Conservation (phyloP, 1,140 invertebrate species). For the Berghia stephanieae region DNA sequence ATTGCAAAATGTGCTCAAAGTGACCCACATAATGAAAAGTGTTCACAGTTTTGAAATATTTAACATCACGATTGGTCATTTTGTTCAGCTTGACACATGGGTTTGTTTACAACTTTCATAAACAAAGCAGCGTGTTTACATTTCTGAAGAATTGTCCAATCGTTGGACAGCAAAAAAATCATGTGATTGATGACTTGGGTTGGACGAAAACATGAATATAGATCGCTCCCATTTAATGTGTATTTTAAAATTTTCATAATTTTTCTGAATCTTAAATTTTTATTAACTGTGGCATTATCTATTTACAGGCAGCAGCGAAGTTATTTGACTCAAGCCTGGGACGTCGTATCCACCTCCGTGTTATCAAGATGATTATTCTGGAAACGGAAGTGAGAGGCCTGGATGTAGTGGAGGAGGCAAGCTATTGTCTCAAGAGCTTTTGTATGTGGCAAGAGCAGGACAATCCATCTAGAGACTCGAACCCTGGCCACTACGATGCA, state of each 20-base stretch:
- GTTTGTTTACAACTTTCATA: no score
- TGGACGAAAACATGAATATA: not conserved
- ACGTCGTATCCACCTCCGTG: conserved; percentile 33
- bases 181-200: not conserved
- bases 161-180: not conserved
- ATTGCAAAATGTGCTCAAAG: no score
- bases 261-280: not conserved
- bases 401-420: conserved; percentile 39
- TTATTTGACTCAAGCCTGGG: conserved; percentile 45
- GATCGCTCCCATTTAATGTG: no score
- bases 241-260: not conserved
- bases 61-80: no score
- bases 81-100: no score
- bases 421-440: conserved; percentile 43
- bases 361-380: conserved; percentile 30
- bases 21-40: no score
- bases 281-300: not conserved
- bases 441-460: conserved; percentile 49
- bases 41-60: no score
- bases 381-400: conserved; percentile 35
- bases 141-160: not conserved
- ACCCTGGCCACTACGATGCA: conserved; percentile 42
- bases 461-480: conserved; percentile 32
- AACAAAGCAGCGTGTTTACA: not conserved
- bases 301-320: conserved; percentile 39